Base-by-base conservation (phyloP, 2,888 invertebrate species). In the Drosophila kanekoi region DNA sequence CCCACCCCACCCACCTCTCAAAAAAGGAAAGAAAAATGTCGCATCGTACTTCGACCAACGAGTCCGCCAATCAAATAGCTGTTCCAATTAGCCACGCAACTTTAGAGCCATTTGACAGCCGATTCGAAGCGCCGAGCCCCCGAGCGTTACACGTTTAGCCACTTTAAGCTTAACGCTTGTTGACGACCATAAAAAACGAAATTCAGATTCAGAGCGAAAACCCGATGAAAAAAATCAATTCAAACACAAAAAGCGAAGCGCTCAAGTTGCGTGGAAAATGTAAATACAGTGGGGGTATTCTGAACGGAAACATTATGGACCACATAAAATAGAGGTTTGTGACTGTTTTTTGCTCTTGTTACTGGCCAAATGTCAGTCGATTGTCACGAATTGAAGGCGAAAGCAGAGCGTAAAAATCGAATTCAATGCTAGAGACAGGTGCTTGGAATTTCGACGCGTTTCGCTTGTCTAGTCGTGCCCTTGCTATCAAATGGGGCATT, bases 141-240 rank as follows among this genome's bases (percentile, higher is more conserved):
- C 33, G 45, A 48, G 77, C 57, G 54, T 71, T 74, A 77, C 80
- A 77, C 60, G 74, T 28, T 84, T 72, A 72, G 58, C 62, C 79
- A 78, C 79, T 84, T 81, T 72, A 49, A 79, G 59, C n/a, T n/a
- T n/a, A n/a, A n/a, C 43, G 63, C 62, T 66, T 70, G 84, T 72
- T 78, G 77, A 68, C 64, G 60, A 16, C 73, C 68, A 68, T 77
- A 77, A 77, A 76, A 68, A 61, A 62, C 56, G 58, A 68, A 72
- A 72, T 53, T 54, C 51, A 67, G 43, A 40, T 18, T n/a, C n/a
- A n/a, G 18, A 35, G 23, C 38, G 60, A 64, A 41, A 51, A 40
- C 3, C 18, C 33, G 23, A 14, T 32, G 68, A 35, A 63, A 41
- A 59, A 61, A 54, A 52, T 40, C 60, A 65, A 57, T 35, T 62